Evolutionary conservation across 2,113 vertebrate species (phyloP), one percentile per base, ranked within the genome.

Genomic region (Lagenorhynchus albirostris): DNA sequence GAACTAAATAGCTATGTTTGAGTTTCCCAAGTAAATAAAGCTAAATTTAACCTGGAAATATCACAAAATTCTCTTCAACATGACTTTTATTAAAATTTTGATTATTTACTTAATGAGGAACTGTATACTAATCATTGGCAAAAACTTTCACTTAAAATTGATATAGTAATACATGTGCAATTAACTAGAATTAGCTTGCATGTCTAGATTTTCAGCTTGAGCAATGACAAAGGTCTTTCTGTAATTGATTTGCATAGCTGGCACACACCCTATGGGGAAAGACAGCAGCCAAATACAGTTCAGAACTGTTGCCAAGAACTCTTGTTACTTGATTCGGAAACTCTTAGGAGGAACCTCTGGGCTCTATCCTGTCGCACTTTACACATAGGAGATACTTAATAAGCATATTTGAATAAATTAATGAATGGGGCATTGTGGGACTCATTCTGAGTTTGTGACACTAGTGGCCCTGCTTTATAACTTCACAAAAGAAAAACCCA

Each of bases 161-260:
- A 33, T 65, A 3, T 29, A 58, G 21, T 50, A 26, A 80, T 41
- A n/a, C 36, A 71, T 13, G 21, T n/a, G 44, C 26, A 80, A 73
- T 84, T 96, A 60, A 55, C 29, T 81, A 53, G 60, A 95, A 85
- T 65, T 76, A 31, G 73, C 95, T 96, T 97, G 50, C 36, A 81
- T 85, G 60, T 47, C 65, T 67, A 80, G 67, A 70, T 63, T 96
- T 92, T 97, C 50, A 62, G 33, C 47, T 92, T 94, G 33, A 93
- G 84, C 76, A 92, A 82, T 55, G 60, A 73, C 84, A 87, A 94
- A 68, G 13, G 26, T 89, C 68, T 97, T 92, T 80, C 86, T 71
- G 47, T 71, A 96, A 96, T 26, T 70, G n/a, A 94, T 95, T 90
- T 95, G 79, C 96, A 58, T 91, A 71, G 21, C 33, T 94, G 67